Evolutionary conservation across 2,113 vertebrate species (phyloP), one percentile per base, ranked within the genome.

Genomic region (Opisthocomus hoazin): DNA sequence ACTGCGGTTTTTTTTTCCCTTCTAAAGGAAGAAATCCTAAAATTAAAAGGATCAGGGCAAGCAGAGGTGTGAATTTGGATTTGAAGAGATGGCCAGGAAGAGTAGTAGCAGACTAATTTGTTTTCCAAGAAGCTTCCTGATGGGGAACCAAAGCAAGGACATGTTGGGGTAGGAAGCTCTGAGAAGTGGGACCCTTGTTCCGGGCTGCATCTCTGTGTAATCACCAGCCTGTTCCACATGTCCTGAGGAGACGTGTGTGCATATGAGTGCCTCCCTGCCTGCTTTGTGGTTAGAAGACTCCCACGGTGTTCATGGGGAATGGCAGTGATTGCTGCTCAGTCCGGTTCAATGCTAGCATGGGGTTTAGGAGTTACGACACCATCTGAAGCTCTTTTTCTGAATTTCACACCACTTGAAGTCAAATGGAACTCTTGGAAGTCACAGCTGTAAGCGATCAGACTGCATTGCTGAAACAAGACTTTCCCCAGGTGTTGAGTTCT

Each of bases 241-340:
- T 43, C 36, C 11, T 4, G 6, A 19, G 30, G 20, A 56, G 11
- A 6, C 11, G 18, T 15, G 13, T 17, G 34, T 2, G 6, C 2
- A 6, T 68, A 7, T 8, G 6, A 2, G 27, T 79, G 26, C 22
- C 12, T 73, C 15, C 11, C 29, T 86, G 17, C 10, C n/a, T 2
- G 1, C 39, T 56, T 39, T 34, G 6, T 43, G 8, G 36, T 74
- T 68, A 37, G 26, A 73, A 56, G 61, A 34, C n/a, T 89, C 13
- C 27, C 7, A 15, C 21, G 22, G 30, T 2, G 1, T 32, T 54
- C 2, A 2, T 27, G 18, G 39, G n/a, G 46, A 36, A 78, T 17
- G 22, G 22, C n/a, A 79, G 23, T 1, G 3, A 34, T 79, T 1
- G 4, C 39, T 48, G n/a, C 19, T 69, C 1, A 1, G 48, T 37